Conservation (phyloP, 2,888 invertebrate genomes). For the Macaria liturata region DNA sequence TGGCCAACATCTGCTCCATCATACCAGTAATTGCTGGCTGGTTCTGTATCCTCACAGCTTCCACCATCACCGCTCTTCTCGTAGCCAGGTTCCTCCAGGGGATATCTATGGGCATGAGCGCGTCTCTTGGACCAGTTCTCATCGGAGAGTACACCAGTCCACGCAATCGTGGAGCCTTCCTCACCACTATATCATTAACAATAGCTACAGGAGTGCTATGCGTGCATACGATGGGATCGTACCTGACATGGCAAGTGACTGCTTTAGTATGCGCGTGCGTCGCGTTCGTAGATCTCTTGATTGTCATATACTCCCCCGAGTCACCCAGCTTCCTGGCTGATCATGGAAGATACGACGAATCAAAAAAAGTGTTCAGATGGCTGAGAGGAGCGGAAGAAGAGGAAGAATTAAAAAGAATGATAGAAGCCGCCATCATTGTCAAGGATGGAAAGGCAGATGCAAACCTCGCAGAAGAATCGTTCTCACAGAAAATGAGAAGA, state of each 20-base stretch:
- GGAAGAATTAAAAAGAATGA: constrained; percentile 59
- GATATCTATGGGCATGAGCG: constrained; percentile 67
- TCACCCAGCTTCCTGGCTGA: constrained; percentile 84
- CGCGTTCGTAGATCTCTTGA: constrained; percentile 63
- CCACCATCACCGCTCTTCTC: constrained; percentile 54
- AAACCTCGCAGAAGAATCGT: constrained; percentile 39
- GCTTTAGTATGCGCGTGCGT: constrained; percentile 67
- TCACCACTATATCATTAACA: constrained; percentile 79
- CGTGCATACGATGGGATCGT: constrained; percentile 82
- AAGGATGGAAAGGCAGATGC: constrained; percentile 49
- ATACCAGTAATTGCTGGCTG: constrained; percentile 78
- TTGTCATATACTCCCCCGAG: constrained; percentile 72
- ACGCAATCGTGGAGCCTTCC: constrained; percentile 78
- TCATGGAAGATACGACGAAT: constrained; percentile 73
- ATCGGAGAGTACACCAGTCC: constrained; percentile 78
- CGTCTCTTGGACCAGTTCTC: constrained; percentile 63
- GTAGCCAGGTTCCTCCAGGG: constrained; percentile 58
- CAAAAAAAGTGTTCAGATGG: constrained; percentile 77
- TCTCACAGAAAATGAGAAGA: constrained; percentile 37
- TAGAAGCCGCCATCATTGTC: constrained; percentile 52
- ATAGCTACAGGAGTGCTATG: constrained; percentile 80
- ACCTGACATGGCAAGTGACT: constrained; percentile 76
- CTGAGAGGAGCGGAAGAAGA: constrained; percentile 69
- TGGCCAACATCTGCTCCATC: constrained; percentile 71
- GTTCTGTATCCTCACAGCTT: constrained; percentile 67